Evolutionary conservation across 2,888 invertebrate species (phyloP), one percentile per base, ranked within the genome.

Genomic region (Catocala nupta): DNA sequence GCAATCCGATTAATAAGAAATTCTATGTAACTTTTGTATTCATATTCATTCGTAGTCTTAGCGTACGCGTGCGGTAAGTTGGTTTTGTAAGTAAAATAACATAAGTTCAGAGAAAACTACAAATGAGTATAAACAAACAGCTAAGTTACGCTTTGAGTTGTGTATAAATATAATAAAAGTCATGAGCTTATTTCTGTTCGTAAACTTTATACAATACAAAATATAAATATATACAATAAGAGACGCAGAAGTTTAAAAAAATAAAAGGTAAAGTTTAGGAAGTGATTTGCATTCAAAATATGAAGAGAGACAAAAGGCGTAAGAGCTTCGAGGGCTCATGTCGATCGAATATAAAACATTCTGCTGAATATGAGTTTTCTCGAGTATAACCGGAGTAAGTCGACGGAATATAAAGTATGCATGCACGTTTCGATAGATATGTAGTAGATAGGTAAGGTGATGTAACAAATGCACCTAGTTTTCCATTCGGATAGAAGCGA

Each of bases 201-300:
- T 67, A 65, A 81, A 82, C 65, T 82, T 84, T 77, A 65, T 63
- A 68, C 62, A 78, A 69, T 60, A 74, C 67, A 82, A 82, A 39
- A 25, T 25, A 25, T 25, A 25, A 25, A 25, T 25, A 25, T 25
- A 25, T 25, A 25, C 25, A 25, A 25, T 25, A 25, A 81, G 65
- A 81, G 83, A 80, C 74, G 71, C 70, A 73, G 70, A 77, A 80
- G 77, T 81, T 81, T 75, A 69, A 75, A 51, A 77, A 71, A 70
- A 73, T 76, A 76, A 71, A 62, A 77, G 76, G 53, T 55, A 67
- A 81, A 84, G 82, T 86, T 84, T 68, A 70, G 65, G 61, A 79
- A 84, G 77, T 80, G 73, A 85, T 85, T 85, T 85, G 82, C 84
- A 87, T 87, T 79, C 71, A 78, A 81, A 85, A 78, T 77, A 80